Evolutionary conservation across 1,140 invertebrate species (phyloP).

Genomic region (Anagrus nilaparvatae): DNA sequence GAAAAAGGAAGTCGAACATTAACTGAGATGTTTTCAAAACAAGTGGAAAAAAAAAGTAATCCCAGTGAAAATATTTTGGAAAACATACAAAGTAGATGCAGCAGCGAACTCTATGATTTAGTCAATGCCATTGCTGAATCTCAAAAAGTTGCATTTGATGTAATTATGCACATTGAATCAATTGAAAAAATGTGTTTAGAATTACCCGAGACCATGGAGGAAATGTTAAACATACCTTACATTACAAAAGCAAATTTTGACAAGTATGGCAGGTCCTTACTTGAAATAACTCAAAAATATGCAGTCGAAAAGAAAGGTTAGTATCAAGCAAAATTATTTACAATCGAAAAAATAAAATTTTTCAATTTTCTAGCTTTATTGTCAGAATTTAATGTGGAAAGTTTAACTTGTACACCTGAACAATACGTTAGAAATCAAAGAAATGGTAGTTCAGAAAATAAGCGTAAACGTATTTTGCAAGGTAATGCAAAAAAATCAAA

Average conservation of each 20-base stretch:
- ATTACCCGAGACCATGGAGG: constrained; percentile 60
- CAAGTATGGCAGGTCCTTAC: constrained; percentile 72
- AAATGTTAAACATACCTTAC: constrained; percentile 76
- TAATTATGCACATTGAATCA: constrained; percentile 50
- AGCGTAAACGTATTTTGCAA: too few relatives aligned
- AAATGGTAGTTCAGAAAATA: too few relatives aligned
- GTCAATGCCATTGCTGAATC: constrained; percentile 44
- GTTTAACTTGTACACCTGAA: too few relatives aligned
- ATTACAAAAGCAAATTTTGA: constrained; percentile 80
- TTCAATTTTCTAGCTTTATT: too few relatives aligned
- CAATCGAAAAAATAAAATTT: too few relatives aligned
- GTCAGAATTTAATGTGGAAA: too few relatives aligned
- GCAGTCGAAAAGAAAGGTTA: constrained; percentile 37
- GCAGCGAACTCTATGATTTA: constrained; percentile 41
- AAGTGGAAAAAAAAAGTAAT: too few relatives aligned
- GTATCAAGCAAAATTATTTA: too few relatives aligned
- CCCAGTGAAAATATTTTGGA: constrained; percentile 4
- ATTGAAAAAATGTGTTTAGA: constrained; percentile 62
- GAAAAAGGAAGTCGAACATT: background rate
- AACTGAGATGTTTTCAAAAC: too few relatives aligned
- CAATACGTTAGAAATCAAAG: too few relatives aligned
- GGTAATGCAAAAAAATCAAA: too few relatives aligned
- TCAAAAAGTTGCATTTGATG: constrained; percentile 41
- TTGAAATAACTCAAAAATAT: constrained; percentile 66
- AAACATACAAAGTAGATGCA: constrained; percentile 43